Evolutionary conservation across 2,113 vertebrate species (phyloP).

Genomic region (Lepus europaeus): DNA sequence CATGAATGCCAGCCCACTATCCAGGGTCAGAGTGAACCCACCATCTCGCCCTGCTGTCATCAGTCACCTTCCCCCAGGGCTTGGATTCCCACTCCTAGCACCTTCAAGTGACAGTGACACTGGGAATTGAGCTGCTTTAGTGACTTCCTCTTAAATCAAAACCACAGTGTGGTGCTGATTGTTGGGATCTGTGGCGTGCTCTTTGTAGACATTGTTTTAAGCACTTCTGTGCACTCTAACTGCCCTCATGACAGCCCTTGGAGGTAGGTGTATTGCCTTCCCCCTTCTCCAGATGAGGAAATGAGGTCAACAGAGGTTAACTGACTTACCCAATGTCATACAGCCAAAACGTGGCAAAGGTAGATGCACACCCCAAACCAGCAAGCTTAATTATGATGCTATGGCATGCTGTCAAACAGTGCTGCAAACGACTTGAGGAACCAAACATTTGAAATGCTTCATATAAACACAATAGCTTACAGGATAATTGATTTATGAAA

Average conservation of each 20-base stretch:
- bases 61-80: not conserved
- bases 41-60: no score
- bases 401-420: not conserved
- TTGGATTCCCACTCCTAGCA: not conserved
- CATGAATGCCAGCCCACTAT: not conserved
- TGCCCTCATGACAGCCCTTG: not conserved
- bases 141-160: conserved; percentile 13
- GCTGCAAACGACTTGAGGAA: not conserved
- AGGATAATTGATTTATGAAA: no score
- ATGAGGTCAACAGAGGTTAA: not conserved
- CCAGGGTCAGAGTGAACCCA: not conserved
- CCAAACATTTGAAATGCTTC: not conserved
- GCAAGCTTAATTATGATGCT: not conserved
- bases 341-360: not conserved
- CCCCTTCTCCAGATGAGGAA: conserved; percentile 9
- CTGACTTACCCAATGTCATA: not conserved
- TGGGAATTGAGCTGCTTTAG: not conserved
- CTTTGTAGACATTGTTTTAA: not conserved
- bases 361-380: not conserved
- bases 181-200: not conserved
- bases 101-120: not conserved
- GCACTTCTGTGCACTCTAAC: not conserved
- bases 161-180: not conserved
- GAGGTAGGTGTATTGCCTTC: not conserved
- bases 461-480: not conserved